Percentiles rank a stretch among this genome's conserved stretches.
Conservation (phyloP, 2,797 vertebrate species). For the Synanceia verrucosa region DNA sequence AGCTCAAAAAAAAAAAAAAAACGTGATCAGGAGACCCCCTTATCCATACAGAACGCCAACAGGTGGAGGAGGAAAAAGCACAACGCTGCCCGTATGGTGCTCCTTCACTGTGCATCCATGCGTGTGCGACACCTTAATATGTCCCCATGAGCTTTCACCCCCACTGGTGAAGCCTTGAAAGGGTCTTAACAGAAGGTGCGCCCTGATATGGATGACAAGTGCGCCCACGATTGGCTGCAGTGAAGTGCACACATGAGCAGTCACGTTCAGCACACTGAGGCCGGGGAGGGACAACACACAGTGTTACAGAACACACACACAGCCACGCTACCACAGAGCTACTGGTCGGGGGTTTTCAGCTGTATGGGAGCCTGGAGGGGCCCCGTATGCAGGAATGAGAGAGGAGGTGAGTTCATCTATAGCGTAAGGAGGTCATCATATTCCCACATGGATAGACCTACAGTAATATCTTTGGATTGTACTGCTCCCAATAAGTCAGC, state of each 20-base stretch:
- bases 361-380: constrained; percentile 60
- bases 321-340: constrained; percentile 41
- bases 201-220: constrained; percentile 70
- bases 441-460: constrained; percentile 83
- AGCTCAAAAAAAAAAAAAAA: constrained; percentile 2
- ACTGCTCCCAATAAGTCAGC: constrained; percentile 85
- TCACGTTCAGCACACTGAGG: constrained; percentile 49
- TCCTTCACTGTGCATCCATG: constrained; percentile 63
- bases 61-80: constrained; percentile 37
- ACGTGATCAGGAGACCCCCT: constrained; percentile 29
- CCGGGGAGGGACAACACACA: constrained; percentile 34
- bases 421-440: constrained; percentile 82
- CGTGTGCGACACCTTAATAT: constrained; percentile 61
- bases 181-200: constrained; percentile 69
- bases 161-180: constrained; percentile 62
- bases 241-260: constrained; percentile 54
- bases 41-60: constrained; percentile 48
- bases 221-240: constrained; percentile 35
- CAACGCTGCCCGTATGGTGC: constrained; percentile 60
- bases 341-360: constrained; percentile 65
- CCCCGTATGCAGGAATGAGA: constrained; percentile 60
- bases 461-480: constrained; percentile 85
- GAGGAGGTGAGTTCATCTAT: constrained; percentile 79
- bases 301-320: constrained; percentile 48
- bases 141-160: constrained; percentile 61